Percentiles rank a stretch among this genome's conserved stretches.
These are phyloP conservation scores for Phrynocephalus versicolor DNA, from an alignment of 2,113 vertebrate genomes.

Conservation along the genomic window DNA sequence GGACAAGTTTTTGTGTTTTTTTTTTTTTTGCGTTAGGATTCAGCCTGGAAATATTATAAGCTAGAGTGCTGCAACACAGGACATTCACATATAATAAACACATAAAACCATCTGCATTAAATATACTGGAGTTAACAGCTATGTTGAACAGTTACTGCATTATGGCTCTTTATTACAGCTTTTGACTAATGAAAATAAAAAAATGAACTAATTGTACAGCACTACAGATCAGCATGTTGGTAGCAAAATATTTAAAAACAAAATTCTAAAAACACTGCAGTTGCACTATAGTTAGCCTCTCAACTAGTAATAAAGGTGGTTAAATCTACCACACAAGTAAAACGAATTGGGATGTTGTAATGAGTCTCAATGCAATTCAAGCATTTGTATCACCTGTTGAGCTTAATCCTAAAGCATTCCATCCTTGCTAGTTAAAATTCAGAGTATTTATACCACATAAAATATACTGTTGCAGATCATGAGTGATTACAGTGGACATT, in stretches of 20 bases:
- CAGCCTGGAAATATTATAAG: not conserved
- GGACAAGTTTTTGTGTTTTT: not conserved
- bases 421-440: conserved; percentile 11
- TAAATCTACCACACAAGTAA: not conserved
- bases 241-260: not conserved
- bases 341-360: not conserved
- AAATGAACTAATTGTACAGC: not conserved
- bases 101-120: not conserved
- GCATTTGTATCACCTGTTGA: conserved; percentile 7
- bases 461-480: not conserved
- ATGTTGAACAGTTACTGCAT: not conserved
- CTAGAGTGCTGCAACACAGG: not conserved
- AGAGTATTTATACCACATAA: not conserved
- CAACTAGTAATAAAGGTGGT: not conserved
- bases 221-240: not conserved
- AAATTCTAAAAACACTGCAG: not conserved
- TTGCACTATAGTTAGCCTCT: not conserved
- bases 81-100: not conserved
- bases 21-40: not conserved
- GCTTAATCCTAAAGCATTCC: conserved; percentile 1
- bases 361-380: conserved; percentile 11
- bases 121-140: not conserved
- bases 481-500: not conserved
- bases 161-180: not conserved
- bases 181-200: not conserved